Evolutionary conservation across 2,113 vertebrate genomes (phyloP).

Genomic region (Pygoscelis antarcticus): DNA sequence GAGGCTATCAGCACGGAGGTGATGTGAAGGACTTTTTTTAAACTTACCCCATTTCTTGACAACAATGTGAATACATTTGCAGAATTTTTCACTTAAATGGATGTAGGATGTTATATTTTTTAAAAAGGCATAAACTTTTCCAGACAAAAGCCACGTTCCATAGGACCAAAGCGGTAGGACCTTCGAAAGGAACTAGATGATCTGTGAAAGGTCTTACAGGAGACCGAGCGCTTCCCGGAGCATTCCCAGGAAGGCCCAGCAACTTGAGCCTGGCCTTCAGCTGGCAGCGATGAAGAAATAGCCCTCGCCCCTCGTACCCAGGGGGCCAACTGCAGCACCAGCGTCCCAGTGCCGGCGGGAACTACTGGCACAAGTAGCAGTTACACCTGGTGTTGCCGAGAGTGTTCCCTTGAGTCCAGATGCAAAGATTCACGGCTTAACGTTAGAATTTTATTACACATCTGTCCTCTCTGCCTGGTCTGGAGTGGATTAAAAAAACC

Average conservation of each 20-base stretch:
- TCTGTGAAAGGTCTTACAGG: rapidly evolving
- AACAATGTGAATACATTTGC: rapidly evolving
- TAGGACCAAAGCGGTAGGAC: rapidly evolving
- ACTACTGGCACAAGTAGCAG: background rate
- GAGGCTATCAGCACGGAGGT: rapidly evolving
- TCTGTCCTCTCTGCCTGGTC: background rate
- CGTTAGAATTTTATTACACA: rapidly evolving
- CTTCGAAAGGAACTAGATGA: rapidly evolving
- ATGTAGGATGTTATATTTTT: background rate
- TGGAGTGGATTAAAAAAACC: background rate
- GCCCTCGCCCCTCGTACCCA: rapidly evolving
- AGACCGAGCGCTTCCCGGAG: background rate
- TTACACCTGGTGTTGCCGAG: rapidly evolving
- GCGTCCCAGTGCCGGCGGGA: rapidly evolving
- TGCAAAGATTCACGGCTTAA: background rate
- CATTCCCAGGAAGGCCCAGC: background rate
- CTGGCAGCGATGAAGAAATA: rapidly evolving
- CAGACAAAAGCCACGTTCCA: background rate
- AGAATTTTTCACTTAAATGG: background rate
- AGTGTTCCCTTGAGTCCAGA: rapidly evolving
- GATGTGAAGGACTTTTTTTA: background rate
- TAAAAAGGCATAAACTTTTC: background rate
- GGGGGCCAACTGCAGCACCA: rapidly evolving
- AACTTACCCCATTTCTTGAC: background rate
- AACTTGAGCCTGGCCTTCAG: background rate